Base-by-base conservation (phyloP, 2,113 vertebrate genomes). In the Toxostoma redivivum region DNA sequence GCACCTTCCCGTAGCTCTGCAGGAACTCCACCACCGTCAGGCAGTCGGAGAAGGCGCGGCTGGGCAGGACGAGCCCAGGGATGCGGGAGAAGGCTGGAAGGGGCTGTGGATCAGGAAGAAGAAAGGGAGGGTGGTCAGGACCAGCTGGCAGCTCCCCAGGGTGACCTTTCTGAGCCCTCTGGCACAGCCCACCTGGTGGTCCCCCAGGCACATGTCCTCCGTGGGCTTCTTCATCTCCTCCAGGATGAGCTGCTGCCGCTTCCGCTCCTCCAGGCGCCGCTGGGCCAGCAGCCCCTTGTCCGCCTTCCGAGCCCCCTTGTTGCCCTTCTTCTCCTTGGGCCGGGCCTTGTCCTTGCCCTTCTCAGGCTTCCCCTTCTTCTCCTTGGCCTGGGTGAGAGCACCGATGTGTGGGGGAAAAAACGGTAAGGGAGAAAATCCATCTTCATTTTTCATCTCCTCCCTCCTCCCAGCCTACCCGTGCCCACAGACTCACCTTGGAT, bases 171-270 rank as follows among this genome's bases (percentile, higher is more conserved):
- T 2, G 1, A 54, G 25, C 15, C 18, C 40, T n/a, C 14, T 0
- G 0, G 5, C 31, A 11, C 21, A 17, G 58, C 96, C 80, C 57
- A 99, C 99, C 98, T 99, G 99, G 92, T 99, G 99, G 95, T 99
- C 99, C 42, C 98, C 97, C 67, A 99, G 97, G 96, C 99, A 99
- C 99, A 99, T 99, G 91, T 99, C 99, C 96, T 99, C 99, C 0
- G 98, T 98, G 61, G 99, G 99, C 81, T 99, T 99, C 98, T 99
- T 99, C 97, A 99, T 98, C 96, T 99, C 99, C 60, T 99, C 99
- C 70, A 99, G 94, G 60, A 99, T 99, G 80, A 98, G 94, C 97
- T 99, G 99, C 92, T 99, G 99, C 82, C 98, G 98, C 95, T 97
- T 99, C n/a, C 98, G 98, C 77, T 99, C 99, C 97, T 99, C 98